Evolutionary conservation across 1,140 invertebrate species (phyloP).

Genomic region (Drosophila simulans): DNA sequence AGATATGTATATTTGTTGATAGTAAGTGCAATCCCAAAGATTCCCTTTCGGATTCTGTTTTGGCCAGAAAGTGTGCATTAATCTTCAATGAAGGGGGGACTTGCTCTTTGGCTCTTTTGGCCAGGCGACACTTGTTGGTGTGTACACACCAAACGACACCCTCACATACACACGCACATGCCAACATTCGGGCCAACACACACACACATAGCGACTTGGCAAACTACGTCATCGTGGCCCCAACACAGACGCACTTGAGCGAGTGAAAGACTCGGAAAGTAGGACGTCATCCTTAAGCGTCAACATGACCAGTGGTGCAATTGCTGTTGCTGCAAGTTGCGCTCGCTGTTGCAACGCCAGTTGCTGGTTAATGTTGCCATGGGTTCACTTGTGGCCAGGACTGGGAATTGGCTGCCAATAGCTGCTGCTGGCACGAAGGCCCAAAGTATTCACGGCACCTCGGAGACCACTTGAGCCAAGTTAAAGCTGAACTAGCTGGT

Average conservation of each 20-base stretch:
- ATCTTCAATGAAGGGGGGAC: not conserved
- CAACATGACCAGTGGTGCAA: slow-evolving; percentile 45
- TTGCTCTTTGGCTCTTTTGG: slow-evolving; percentile 37
- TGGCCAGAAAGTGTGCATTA: slow-evolving; percentile 10
- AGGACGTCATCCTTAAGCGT: slow-evolving; percentile 73
- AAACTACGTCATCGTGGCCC: slow-evolving; percentile 69
- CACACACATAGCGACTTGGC: slow-evolving; percentile 21
- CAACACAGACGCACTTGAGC: slow-evolving; percentile 35
- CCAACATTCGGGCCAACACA: slow-evolving; percentile 1
- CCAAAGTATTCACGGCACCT: slow-evolving; percentile 43
- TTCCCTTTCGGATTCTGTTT: slow-evolving; percentile 7
- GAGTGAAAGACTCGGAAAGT: slow-evolving; percentile 54
- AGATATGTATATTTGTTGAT: too few species aligned
- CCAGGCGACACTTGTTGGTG: slow-evolving; percentile 73
- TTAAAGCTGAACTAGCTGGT: slow-evolving; percentile 14
- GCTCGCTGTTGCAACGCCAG: slow-evolving; percentile 7
- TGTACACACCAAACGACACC: slow-evolving; percentile 42
- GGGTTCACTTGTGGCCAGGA: slow-evolving; percentile 23
- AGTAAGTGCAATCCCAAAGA: not conserved
- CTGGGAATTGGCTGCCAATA: slow-evolving; percentile 43
- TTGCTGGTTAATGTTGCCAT: not conserved
- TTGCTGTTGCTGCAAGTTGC: slow-evolving; percentile 1
- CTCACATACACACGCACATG: slow-evolving; percentile 4
- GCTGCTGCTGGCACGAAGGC: slow-evolving; percentile 26
- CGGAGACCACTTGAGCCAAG: slow-evolving; percentile 41